Evolutionary conservation across 2,797 vertebrate genomes (phyloP).

Genomic region (Spondyliosoma cantharus): DNA sequence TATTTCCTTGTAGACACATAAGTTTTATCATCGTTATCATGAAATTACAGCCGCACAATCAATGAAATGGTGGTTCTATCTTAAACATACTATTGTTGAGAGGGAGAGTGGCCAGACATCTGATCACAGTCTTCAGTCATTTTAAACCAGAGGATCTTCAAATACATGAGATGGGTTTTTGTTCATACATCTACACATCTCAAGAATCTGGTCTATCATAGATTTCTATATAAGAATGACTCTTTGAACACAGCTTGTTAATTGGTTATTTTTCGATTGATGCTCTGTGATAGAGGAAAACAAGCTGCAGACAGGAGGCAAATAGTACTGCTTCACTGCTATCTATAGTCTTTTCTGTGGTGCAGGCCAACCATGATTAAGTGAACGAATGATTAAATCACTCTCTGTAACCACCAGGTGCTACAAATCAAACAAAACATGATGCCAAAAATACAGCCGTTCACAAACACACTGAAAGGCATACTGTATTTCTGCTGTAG

Average conservation of each 20-base stretch:
- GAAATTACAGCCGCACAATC: too few relatives aligned
- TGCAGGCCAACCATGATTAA: not conserved
- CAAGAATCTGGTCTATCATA: not conserved
- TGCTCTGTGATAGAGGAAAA: not conserved
- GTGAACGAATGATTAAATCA: not conserved
- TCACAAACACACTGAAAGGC: not conserved
- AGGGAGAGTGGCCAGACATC: too few relatives aligned
- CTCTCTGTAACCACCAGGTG: not conserved
- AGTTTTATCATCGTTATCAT: too few relatives aligned
- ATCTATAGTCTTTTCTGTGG: not conserved
- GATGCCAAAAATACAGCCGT: not conserved
- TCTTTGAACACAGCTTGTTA: not conserved
- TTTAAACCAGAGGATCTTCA: too few relatives aligned
- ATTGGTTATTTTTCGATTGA: not conserved
- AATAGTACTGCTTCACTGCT: not conserved
- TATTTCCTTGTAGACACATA: too few relatives aligned
- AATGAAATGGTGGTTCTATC: too few relatives aligned
- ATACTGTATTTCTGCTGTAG: not conserved
- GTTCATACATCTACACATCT: not conserved
- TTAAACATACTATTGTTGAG: too few relatives aligned
- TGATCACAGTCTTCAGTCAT: too few relatives aligned
- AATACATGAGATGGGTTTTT: too few relatives aligned
- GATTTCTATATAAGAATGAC: not conserved
- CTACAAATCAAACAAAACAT: conserved; percentile 1
- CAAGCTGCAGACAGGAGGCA: conserved; percentile 1